Percentiles rank a stretch among this genome's conserved stretches.
Conservation (phyloP, 1,140 invertebrate genomes). For the Argopecten irradians region DNA sequence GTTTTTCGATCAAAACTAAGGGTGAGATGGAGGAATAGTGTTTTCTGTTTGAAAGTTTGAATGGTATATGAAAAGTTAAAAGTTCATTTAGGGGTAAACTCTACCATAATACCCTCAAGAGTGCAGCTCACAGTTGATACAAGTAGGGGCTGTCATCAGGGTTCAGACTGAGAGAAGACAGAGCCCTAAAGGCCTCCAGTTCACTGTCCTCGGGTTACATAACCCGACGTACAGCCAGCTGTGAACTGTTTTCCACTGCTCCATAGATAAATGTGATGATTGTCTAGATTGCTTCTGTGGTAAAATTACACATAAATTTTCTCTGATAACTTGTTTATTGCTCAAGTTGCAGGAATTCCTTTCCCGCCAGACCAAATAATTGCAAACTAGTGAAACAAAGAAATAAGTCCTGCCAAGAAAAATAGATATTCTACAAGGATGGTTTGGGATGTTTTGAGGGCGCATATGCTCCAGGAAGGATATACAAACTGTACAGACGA, state of each 20-base stretch:
- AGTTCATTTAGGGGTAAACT: neutral
- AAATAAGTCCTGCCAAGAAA: neutral
- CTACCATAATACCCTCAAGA: neutral
- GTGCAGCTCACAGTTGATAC: neutral
- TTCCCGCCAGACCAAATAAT: conserved; percentile 21
- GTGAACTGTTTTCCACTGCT: conserved; percentile 5
- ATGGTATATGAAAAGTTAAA: neutral
- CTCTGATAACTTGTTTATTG: conserved; percentile 22
- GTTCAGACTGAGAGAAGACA: neutral
- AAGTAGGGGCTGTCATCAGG: conserved; percentile 9
- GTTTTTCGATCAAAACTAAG: too few relatives aligned
- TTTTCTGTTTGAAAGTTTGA: neutral
- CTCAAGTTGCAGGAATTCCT: conserved; percentile 20
- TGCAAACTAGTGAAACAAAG: conserved; percentile 21
- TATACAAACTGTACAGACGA: neutral
- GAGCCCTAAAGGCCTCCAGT: neutral
- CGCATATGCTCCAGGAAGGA: neutral
- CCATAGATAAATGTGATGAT: conserved; percentile 2
- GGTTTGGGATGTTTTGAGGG: neutral
- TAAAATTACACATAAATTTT: conserved; percentile 24
- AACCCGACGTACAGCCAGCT: neutral
- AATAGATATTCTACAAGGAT: neutral
- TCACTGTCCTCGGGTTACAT: neutral
- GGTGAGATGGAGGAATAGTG: neutral
- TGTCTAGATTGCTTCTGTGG: conserved; percentile 13